Evolutionary conservation across 2,888 invertebrate genomes (phyloP).

Genomic region (Maniola hyperantus): DNA sequence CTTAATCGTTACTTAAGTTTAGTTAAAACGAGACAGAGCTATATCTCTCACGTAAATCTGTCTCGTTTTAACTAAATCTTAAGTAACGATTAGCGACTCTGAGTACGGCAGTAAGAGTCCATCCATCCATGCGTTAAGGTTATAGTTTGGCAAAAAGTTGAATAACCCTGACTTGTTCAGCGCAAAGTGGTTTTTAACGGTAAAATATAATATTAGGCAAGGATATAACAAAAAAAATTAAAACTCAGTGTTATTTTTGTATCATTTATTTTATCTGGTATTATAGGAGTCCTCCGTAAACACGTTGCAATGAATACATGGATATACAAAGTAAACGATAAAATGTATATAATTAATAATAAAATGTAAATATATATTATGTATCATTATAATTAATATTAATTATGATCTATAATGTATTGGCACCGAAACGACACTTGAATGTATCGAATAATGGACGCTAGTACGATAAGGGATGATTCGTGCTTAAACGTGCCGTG

Average conservation of each 20-base stretch:
- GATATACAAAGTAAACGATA: constrained; percentile 76
- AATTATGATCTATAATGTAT: constrained; percentile 49
- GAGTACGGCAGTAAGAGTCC: too few species aligned
- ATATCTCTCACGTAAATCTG: too few species aligned
- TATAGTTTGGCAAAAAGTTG: too few species aligned
- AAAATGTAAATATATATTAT: constrained; percentile 76
- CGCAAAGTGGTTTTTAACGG: too few species aligned
- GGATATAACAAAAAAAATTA: constrained; percentile 16
- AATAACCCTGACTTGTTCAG: too few species aligned
- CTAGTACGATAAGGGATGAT: constrained; percentile 46
- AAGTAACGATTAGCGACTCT: too few species aligned
- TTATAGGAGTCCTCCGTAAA: constrained; percentile 74
- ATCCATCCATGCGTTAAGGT: too few species aligned
- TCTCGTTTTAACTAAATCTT: too few species aligned
- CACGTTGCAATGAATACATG: constrained; percentile 73
- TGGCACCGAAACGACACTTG: constrained; percentile 71
- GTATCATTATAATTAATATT: constrained; percentile 62
- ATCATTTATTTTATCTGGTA: constrained; percentile 73
- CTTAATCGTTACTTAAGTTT: too few species aligned
- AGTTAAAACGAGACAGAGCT: too few species aligned
- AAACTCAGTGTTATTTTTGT: constrained; percentile 54
- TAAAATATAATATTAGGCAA: too few species aligned
- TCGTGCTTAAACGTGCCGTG: constrained; percentile 25
- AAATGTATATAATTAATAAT: constrained; percentile 63
- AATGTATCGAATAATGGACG: constrained; percentile 65